These are phyloP conservation scores for Drosophila planitibia DNA, from an alignment of 2,888 invertebrate species.

Conservation along the genomic window DNA sequence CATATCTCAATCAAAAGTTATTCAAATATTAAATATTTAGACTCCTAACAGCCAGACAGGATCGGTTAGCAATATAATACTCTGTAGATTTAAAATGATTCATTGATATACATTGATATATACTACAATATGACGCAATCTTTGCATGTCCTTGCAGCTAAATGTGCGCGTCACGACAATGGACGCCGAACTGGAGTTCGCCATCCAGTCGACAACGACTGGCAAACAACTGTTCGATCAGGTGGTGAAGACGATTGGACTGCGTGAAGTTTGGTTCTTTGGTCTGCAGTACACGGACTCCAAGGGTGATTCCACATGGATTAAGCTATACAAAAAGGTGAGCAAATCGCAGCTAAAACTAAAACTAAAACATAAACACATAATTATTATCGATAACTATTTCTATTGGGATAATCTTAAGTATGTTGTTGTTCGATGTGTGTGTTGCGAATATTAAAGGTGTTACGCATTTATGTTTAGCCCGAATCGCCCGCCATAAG, in stretches of 20 bases:
- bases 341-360: slow-evolving; percentile 70
- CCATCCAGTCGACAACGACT: slow-evolving; percentile 99
- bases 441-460: slow-evolving; percentile 9
- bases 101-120: too few relatives aligned
- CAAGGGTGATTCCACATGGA: slow-evolving; percentile 99
- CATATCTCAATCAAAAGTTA: background rate
- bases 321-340: slow-evolving; percentile 99
- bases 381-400: background rate
- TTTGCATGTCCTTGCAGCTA: slow-evolving; percentile 88
- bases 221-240: slow-evolving; percentile 99
- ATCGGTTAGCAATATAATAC: background rate
- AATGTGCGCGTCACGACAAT: slow-evolving; percentile 99
- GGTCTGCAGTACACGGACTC: slow-evolving; percentile 99
- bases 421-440: background rate
- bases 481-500: slow-evolving; percentile 84
- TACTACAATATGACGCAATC: background rate
- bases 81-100: too few relatives aligned
- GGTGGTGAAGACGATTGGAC: slow-evolving; percentile 99
- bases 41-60: background rate
- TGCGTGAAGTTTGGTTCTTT: slow-evolving; percentile 99
- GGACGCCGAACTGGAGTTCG: slow-evolving; percentile 99
- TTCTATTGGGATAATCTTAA: background rate
- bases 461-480: slow-evolving; percentile 61
- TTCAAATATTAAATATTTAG: background rate
- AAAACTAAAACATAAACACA: background rate